Base-by-base conservation (phyloP, 2,797 vertebrate species). In the Dromococcyx pavoninus region DNA sequence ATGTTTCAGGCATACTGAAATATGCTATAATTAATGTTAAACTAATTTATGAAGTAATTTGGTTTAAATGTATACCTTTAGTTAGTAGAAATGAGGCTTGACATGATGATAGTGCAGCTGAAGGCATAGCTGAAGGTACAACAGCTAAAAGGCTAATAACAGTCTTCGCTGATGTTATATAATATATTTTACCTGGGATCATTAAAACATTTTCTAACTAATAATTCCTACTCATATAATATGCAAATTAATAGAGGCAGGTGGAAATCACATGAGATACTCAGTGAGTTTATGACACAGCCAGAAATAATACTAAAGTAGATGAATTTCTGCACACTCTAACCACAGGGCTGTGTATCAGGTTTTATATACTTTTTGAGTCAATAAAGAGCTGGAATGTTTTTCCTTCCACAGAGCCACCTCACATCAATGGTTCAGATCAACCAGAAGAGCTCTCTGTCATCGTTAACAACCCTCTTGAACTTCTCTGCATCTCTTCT, bases 341-440 rank as follows among this genome's bases (percentile, higher is more conserved):
- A 56, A 14, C 9, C 57, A 28, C 23, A 50, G 44, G 56, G 5
- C 22, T 51, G 16, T 24, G 10, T 51, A 21, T 72, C 46, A 30
- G 28, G 7, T 66, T 76, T 81, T 72, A 6, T 8, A 66, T 41
- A 9, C 23, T 58, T 48, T 58, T 61, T 60, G 23, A 83, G 14
- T 78, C 56, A n/a, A 27, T 66, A 28, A 92, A 50, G 28, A 73
- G 18, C 11, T 41, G 1, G 1, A 62, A 25, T 91, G 44, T n/a
- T 80, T 83, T 91, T 69, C 35, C 10, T 83, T 91, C 66, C 3
- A 12, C 96, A 99, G 99, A 99, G 46, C 99, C 99, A 9, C 99
- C 99, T 57, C 98, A 37, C 54, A 99, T 99, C 93, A 98, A 98
- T 50, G 98, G 98, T 69, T 99, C 99, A 33, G 98, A 97, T 56